Evolutionary conservation across 2,888 invertebrate genomes (phyloP).

Genomic region (Tortrix viridana): DNA sequence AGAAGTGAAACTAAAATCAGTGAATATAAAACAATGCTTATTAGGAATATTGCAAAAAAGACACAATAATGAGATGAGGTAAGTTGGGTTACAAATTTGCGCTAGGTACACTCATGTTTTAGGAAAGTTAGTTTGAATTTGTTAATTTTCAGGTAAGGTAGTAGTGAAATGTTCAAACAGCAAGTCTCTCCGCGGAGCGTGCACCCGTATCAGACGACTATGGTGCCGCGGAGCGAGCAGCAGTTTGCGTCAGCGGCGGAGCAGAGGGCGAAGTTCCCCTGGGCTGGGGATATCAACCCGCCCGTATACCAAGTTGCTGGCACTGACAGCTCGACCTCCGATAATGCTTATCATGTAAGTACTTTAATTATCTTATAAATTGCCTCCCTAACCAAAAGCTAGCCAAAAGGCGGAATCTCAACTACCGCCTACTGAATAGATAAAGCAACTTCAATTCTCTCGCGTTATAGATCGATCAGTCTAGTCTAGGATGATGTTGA

Average conservation of each 20-base stretch:
- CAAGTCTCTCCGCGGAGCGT: slow-evolving; percentile 75
- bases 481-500: too few species aligned
- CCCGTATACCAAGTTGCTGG: slow-evolving; percentile 73
- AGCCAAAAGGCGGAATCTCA: too few species aligned
- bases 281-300: slow-evolving; percentile 72
- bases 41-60: background rate
- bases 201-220: slow-evolving; percentile 80
- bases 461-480: too few species aligned
- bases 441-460: too few species aligned
- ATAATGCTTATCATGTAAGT: slow-evolving; percentile 76
- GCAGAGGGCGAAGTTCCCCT: slow-evolving; percentile 78
- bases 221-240: slow-evolving; percentile 75
- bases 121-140: slow-evolving; percentile 38
- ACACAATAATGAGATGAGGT: slow-evolving; percentile 7
- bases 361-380: background rate
- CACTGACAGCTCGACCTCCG: slow-evolving; percentile 80
- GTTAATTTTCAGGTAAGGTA: slow-evolving; percentile 49
- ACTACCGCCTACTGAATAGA: too few species aligned
- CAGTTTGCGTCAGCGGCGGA: slow-evolving; percentile 74
- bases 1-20: background rate
- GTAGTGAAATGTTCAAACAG: slow-evolving; percentile 75
- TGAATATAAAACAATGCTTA: background rate
- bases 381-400: too few species aligned
- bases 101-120: slow-evolving; percentile 34
- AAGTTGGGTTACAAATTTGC: slow-evolving; percentile 7